Conservation (phyloP, 1,140 invertebrate species). For the Drosophila busckii region DNA sequence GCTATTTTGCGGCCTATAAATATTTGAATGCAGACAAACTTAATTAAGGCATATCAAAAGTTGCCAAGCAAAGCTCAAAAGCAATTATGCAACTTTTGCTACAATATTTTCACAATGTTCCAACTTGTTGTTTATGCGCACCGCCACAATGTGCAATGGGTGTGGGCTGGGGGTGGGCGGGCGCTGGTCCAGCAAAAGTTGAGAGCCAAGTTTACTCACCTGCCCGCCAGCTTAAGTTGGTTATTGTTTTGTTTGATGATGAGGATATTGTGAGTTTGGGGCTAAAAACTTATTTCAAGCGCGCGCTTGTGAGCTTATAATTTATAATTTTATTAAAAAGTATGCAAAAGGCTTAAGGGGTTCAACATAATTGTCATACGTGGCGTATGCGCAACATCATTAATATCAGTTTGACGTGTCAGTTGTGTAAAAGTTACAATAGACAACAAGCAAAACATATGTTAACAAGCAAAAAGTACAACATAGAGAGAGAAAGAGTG, state of each 20-base stretch:
- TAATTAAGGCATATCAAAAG: slow-evolving; percentile 51
- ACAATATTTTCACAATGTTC: slow-evolving; percentile 27
- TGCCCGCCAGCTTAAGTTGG: slow-evolving; percentile 26
- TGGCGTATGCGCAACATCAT: slow-evolving; percentile 35
- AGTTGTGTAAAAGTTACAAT: slow-evolving; percentile 49
- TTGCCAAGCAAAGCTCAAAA: slow-evolving; percentile 37
- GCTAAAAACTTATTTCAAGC: slow-evolving; percentile 23
- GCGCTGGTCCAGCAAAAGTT: slow-evolving; percentile 19
- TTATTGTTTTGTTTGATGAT: neutral
- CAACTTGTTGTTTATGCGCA: slow-evolving; percentile 3
- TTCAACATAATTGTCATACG: slow-evolving; percentile 28
- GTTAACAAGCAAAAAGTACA: slow-evolving; percentile 26
- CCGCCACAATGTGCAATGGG: too few relatives aligned
- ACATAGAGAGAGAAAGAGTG: neutral
- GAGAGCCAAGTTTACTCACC: slow-evolving; percentile 57
- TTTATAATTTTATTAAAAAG: slow-evolving; percentile 22
- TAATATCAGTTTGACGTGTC: slow-evolving; percentile 50
- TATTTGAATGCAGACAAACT: slow-evolving; percentile 43
- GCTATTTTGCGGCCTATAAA: slow-evolving; percentile 36
- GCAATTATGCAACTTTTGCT: slow-evolving; percentile 42
- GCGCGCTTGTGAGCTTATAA: slow-evolving; percentile 22
- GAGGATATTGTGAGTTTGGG: slow-evolving; percentile 2
- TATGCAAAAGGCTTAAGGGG: neutral
- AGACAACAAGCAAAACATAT: slow-evolving; percentile 56
- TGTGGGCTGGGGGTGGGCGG: neutral